A percentile compares a stretch with the other conserved stretches of the same genome.
Evolutionary conservation across 2,113 vertebrate genomes (phyloP).

Genomic region (Pao palembangensis): DNA sequence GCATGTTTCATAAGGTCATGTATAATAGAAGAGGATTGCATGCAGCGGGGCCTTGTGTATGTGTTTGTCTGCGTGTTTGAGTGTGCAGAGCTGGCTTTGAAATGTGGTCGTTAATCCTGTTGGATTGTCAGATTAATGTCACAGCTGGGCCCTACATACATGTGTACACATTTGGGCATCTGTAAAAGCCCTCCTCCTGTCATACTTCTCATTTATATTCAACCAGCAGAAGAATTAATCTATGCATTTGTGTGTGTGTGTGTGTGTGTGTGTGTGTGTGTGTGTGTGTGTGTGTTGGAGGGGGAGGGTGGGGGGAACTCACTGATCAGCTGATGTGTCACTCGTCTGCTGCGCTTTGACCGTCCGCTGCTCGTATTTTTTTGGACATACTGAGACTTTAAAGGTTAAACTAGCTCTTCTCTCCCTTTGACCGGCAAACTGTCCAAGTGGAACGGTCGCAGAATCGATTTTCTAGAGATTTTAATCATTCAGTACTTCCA

Average conservation of each 20-base stretch:
- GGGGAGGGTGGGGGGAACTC: slow-evolving; percentile 22
- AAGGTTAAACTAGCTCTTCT: slow-evolving; percentile 23
- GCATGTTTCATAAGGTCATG: slow-evolving; percentile 67
- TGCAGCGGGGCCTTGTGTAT: slow-evolving; percentile 31
- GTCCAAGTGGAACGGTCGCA: no score
- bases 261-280: slow-evolving; percentile 18
- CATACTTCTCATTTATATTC: neutral
- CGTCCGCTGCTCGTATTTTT: slow-evolving; percentile 35
- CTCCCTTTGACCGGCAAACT: neutral
- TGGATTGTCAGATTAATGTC: slow-evolving; percentile 71
- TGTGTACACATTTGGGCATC: slow-evolving; percentile 48
- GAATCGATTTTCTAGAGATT: no score
- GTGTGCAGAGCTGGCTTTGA: slow-evolving; percentile 13
- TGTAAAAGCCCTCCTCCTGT: slow-evolving; percentile 33
- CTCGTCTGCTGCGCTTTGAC: slow-evolving; percentile 2
- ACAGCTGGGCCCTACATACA: slow-evolving; percentile 67
- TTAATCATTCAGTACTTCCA: no score
- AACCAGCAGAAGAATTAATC: slow-evolving; percentile 2
- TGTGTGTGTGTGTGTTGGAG: slow-evolving; percentile 10
- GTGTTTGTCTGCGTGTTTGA: slow-evolving; percentile 10
- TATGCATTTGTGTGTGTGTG: slow-evolving; percentile 13
- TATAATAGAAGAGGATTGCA: slow-evolving; percentile 62
- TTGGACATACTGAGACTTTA: slow-evolving; percentile 7
- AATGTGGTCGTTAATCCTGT: slow-evolving; percentile 61
- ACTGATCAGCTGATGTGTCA: slow-evolving; percentile 46